These are phyloP conservation scores for Aelia acuminata DNA, from an alignment of 2,888 invertebrate genomes.

Conservation along the genomic window DNA sequence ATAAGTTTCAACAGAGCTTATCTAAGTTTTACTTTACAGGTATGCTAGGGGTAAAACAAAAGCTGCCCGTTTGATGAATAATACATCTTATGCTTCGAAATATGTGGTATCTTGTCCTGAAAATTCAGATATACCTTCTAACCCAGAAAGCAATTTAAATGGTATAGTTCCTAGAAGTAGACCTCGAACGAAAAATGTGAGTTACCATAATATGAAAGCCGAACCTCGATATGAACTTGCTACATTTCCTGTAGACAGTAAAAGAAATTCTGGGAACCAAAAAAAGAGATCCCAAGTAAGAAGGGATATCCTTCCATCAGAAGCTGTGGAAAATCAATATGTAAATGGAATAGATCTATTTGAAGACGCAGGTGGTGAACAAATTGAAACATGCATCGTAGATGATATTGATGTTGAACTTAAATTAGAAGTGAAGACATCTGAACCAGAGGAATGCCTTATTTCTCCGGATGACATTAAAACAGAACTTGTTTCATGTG, in stretches of 20 bases:
- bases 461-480: slow-evolving; percentile 62
- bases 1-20: background rate
- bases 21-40: slow-evolving; percentile 46
- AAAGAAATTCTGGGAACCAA: slow-evolving; percentile 66
- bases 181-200: slow-evolving; percentile 78
- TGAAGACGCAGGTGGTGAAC: slow-evolving; percentile 62
- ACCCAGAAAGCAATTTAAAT: background rate
- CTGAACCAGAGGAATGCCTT: slow-evolving; percentile 58
- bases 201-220: slow-evolving; percentile 73
- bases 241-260: slow-evolving; percentile 69
- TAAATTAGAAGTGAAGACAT: slow-evolving; percentile 62
- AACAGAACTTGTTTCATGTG: slow-evolving; percentile 75
- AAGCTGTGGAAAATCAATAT: slow-evolving; percentile 58
- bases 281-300: slow-evolving; percentile 65
- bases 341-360: slow-evolving; percentile 60
- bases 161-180: slow-evolving; percentile 66
- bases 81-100: slow-evolving; percentile 65
- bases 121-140: slow-evolving; percentile 67
- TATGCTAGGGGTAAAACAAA: slow-evolving; percentile 65
- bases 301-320: slow-evolving; percentile 62
- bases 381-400: slow-evolving; percentile 64
- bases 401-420: slow-evolving; percentile 64
- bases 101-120: slow-evolving; percentile 65
- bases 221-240: slow-evolving; percentile 72
- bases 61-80: slow-evolving; percentile 65